Percentiles rank a stretch among this genome's conserved stretches.
Conservation (phyloP, 2,797 vertebrate genomes). For the Pseudotriccus pelzelni region DNA sequence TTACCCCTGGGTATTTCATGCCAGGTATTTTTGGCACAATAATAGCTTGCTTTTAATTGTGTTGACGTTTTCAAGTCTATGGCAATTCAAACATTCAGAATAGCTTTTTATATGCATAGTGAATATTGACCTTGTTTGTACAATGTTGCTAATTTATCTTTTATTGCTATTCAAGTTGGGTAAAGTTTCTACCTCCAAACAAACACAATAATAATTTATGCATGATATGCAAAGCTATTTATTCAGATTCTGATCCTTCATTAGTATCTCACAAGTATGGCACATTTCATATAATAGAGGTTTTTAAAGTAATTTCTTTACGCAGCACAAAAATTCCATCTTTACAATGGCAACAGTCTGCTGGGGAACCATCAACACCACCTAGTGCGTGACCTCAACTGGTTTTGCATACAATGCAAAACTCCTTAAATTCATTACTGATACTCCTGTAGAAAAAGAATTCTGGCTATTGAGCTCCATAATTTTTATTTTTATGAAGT, state of each 20-base stretch:
- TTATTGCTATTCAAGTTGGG: neutral
- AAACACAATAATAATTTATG: neutral
- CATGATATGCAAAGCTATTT: neutral
- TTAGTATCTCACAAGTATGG: neutral
- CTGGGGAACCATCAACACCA: neutral
- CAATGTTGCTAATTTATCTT: neutral
- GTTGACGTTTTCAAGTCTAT: neutral
- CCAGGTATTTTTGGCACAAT: neutral
- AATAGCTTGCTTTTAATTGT: conserved; percentile 17
- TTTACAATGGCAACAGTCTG: neutral
- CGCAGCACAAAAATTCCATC: neutral
- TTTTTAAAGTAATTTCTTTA: neutral
- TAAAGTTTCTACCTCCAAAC: neutral
- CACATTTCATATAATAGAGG: neutral
- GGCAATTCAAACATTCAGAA: conserved; percentile 11
- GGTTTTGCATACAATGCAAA: neutral
- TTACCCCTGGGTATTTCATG: neutral
- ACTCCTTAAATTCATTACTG: neutral
- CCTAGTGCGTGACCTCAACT: neutral
- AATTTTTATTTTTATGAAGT: neutral
- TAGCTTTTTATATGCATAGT: neutral
- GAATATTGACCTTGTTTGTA: neutral
- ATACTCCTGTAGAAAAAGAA: neutral
- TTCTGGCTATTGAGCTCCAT: neutral
- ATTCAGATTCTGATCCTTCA: neutral